These are phyloP conservation scores for Ochropleura leucogaster DNA, from an alignment of 2,888 invertebrate species.

Conservation along the genomic window DNA sequence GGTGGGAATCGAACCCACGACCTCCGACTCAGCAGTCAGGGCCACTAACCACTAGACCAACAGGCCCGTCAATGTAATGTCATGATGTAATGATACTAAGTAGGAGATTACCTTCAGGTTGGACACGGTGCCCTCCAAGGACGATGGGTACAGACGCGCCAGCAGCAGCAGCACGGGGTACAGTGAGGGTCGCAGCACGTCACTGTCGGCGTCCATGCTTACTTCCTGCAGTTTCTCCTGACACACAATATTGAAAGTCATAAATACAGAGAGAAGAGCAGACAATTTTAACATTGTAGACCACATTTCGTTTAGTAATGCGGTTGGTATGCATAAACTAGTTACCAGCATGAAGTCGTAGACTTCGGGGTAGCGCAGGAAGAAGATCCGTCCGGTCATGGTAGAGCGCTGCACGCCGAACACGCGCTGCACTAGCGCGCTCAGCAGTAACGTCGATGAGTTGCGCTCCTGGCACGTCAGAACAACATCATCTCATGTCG, in stretches of 20 bases:
- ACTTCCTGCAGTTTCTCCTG: slow-evolving; percentile 81
- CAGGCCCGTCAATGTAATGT: too few species aligned
- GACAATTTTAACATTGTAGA: background rate
- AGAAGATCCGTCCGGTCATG: slow-evolving; percentile 95
- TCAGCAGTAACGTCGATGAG: slow-evolving; percentile 95
- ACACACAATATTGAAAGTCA: background rate
- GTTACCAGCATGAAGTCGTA: slow-evolving; percentile 90
- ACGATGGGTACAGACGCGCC: slow-evolving; percentile 94
- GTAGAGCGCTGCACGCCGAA: slow-evolving; percentile 96
- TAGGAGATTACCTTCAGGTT: slow-evolving; percentile 91
- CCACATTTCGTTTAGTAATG: too few species aligned
- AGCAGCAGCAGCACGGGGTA: slow-evolving; percentile 95
- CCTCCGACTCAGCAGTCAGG: too few species aligned
- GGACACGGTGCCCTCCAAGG: slow-evolving; percentile 93
- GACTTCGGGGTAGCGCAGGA: slow-evolving; percentile 91
- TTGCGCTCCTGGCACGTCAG: slow-evolving; percentile 93
- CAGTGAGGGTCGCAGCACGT: slow-evolving; percentile 91
- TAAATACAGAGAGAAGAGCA: background rate
- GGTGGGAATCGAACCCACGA: too few species aligned
- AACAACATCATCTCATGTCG: background rate
- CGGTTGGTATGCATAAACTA: background rate
- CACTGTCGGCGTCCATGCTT: slow-evolving; percentile 51
- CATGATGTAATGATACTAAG: background rate
- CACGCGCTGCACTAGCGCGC: slow-evolving; percentile 95
- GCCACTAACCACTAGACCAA: too few species aligned